Evolutionary conservation across 2,797 vertebrate species (phyloP).

Genomic region (Kryptopterus vitreolus): DNA sequence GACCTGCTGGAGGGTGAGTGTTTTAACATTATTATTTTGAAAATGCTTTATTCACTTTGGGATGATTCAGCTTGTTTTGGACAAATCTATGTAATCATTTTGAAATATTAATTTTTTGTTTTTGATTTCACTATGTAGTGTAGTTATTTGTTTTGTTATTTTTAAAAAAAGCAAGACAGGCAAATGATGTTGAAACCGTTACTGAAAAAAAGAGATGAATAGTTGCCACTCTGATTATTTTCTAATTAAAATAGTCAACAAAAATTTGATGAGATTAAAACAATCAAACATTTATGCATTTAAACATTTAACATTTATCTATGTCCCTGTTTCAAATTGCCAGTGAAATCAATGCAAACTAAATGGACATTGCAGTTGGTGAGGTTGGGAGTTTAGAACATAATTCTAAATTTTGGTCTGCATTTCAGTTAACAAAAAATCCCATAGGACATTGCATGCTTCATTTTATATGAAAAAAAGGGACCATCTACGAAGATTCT

Average conservation of each 20-base stretch:
- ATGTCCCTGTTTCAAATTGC: too few species aligned
- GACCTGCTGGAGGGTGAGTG: slow-evolving; percentile 96
- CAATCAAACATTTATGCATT: not conserved
- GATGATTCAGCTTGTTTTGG: not conserved
- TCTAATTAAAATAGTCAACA: not conserved
- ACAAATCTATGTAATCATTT: not conserved
- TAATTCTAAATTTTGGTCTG: not conserved
- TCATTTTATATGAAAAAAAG: not conserved
- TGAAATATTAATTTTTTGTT: not conserved
- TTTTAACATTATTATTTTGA: not conserved
- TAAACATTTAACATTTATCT: too few species aligned
- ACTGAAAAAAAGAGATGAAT: not conserved
- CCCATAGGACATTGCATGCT: not conserved
- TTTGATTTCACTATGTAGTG: not conserved
- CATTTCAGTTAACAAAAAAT: not conserved
- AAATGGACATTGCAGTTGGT: not conserved
- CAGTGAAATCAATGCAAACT: not conserved
- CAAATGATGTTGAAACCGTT: not conserved
- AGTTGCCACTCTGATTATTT: not conserved
- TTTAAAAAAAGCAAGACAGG: not conserved
- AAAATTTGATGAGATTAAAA: not conserved
- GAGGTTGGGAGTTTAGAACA: not conserved
- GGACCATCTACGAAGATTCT: not conserved
- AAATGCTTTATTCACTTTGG: not conserved
- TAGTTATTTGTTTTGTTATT: not conserved